A percentile compares a stretch with the other conserved stretches of the same genome.
Evolutionary conservation across 2,797 vertebrate species (phyloP).

Genomic region (Lepidocolaptes lacrymiger): DNA sequence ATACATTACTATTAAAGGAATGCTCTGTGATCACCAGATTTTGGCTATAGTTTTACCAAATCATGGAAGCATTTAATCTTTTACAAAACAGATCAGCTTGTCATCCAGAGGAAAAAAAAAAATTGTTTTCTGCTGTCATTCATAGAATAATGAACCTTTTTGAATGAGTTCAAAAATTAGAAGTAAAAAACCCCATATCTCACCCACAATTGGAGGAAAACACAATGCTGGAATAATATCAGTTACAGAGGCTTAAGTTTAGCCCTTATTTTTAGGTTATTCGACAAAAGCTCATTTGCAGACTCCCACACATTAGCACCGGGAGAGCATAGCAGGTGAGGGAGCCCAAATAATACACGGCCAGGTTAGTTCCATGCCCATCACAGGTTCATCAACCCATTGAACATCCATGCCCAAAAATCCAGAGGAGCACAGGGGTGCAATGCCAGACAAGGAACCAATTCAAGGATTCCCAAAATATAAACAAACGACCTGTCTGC

Average conservation of each 20-base stretch:
- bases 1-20: fast-evolving
- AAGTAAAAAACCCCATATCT: background rate
- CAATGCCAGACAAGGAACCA: background rate
- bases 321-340: fast-evolving
- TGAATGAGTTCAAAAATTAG: background rate
- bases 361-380: background rate
- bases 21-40: background rate
- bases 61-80: background rate
- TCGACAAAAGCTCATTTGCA: background rate
- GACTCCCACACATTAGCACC: background rate
- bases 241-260: background rate
- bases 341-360: background rate
- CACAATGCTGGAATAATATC: background rate
- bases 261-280: background rate
- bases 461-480: background rate
- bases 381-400: background rate
- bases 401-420: background rate
- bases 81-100: background rate
- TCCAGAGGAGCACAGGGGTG: background rate
- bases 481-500: background rate
- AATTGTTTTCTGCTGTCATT: background rate
- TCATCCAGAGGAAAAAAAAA: background rate
- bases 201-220: background rate
- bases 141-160: background rate
- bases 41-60: background rate